A percentile compares a stretch with the other conserved stretches of the same genome.
Conservation (phyloP, 2,888 invertebrate species). For the Metellina segmentata region DNA sequence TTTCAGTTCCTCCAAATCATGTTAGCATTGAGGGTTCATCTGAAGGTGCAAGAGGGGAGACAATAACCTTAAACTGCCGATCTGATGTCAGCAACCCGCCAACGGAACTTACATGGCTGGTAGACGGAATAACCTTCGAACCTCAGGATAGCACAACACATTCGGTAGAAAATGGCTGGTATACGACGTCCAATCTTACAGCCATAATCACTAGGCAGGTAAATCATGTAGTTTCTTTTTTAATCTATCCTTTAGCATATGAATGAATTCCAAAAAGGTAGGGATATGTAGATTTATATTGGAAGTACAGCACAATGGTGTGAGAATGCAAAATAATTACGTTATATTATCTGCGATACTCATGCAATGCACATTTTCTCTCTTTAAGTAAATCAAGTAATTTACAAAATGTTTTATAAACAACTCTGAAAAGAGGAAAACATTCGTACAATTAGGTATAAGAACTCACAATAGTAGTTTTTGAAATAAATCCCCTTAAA, state of each 20-base stretch:
- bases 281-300: background rate
- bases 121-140: conserved; percentile 80
- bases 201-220: conserved; percentile 83
- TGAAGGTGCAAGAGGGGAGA: conserved; percentile 93
- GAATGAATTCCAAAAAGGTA: background rate
- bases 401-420: too few species aligned
- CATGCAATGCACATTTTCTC: too few species aligned
- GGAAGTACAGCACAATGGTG: background rate
- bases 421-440: too few species aligned
- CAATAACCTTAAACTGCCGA: conserved; percentile 92
- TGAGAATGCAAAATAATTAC: too few species aligned
- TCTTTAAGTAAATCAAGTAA: too few species aligned
- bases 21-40: conserved; percentile 93
- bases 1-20: conserved; percentile 91
- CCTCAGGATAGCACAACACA: conserved; percentile 77
- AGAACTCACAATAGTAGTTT: too few species aligned
- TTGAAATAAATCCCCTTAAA: too few species aligned
- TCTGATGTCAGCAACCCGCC: conserved; percentile 90
- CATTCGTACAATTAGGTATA: too few species aligned
- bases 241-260: background rate
- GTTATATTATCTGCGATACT: too few species aligned
- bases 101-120: conserved; percentile 82
- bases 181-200: conserved; percentile 93
- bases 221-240: conserved; percentile 52
- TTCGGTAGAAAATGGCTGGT: conserved; percentile 88